phyloP scores from a whole-genome alignment of 1,140 invertebrate genomes.

The Drosophila cardini region DNA sequence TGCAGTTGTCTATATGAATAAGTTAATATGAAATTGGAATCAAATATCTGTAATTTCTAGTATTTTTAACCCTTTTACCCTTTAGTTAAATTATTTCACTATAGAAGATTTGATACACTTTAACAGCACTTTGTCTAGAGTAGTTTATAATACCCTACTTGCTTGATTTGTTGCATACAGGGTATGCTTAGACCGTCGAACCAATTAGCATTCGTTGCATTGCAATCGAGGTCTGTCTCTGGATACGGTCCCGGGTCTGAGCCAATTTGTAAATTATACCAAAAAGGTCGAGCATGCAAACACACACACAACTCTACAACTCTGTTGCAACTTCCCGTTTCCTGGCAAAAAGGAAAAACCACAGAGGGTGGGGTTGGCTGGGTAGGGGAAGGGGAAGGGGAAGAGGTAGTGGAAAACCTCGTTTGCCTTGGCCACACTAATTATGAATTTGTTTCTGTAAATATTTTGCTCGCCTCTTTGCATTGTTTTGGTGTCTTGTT shows the following conservation, averaged over 20 bases:
- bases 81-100: neutral
- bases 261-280: slow-evolving; percentile 76
- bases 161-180: neutral
- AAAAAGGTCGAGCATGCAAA: slow-evolving; percentile 76
- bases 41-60: no score
- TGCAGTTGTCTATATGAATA: no score
- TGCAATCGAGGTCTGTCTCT: slow-evolving; percentile 36
- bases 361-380: no score
- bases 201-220: slow-evolving; percentile 66
- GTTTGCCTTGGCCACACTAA: slow-evolving; percentile 51
- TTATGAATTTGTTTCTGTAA: slow-evolving; percentile 78
- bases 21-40: no score
- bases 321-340: slow-evolving; percentile 56
- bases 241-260: slow-evolving; percentile 24
- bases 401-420: neutral
- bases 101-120: neutral
- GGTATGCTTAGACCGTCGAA: slow-evolving; percentile 18
- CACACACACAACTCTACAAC: slow-evolving; percentile 24
- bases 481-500: slow-evolving; percentile 23
- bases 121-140: no score
- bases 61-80: neutral
- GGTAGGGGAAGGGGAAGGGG: neutral
- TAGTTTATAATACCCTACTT: neutral
- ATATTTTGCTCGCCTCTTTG: slow-evolving; percentile 69
- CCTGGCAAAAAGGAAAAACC: neutral